Evolutionary conservation across 2,797 vertebrate genomes (phyloP).

Genomic region (Helarctos malayanus): DNA sequence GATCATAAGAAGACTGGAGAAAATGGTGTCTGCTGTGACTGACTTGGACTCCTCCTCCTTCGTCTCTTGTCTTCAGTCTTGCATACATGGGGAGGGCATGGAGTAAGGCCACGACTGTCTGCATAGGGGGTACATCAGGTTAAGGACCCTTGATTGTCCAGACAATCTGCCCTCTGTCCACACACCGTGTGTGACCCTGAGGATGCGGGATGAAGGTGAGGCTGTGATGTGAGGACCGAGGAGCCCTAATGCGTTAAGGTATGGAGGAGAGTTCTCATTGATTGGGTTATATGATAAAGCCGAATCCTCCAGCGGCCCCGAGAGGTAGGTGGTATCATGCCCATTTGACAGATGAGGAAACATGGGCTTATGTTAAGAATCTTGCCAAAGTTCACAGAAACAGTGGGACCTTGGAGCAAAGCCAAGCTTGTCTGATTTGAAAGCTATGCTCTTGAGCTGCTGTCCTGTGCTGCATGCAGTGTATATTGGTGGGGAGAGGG

Average conservation of each 20-base stretch:
- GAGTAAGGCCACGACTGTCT: neutral
- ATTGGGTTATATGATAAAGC: slow-evolving; percentile 5
- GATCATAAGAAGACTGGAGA: neutral
- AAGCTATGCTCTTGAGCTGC: neutral
- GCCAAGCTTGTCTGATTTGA: neutral
- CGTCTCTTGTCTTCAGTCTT: neutral
- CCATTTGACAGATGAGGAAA: neutral
- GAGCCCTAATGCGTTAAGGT: neutral
- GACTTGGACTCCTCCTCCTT: neutral
- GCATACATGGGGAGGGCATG: rapidly evolving
- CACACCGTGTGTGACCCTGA: neutral
- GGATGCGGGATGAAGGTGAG: neutral
- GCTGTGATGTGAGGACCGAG: neutral
- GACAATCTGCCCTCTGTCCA: neutral
- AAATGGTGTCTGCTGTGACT: neutral
- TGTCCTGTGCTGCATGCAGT: neutral
- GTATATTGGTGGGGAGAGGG: neutral
- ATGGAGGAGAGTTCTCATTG: neutral
- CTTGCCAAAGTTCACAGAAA: neutral
- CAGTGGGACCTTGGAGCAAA: neutral
- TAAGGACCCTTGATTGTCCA: neutral
- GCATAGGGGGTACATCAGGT: neutral
- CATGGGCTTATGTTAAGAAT: neutral
- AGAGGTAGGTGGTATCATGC: neutral
- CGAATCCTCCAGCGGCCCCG: neutral